Evolutionary conservation across 2,888 invertebrate genomes (phyloP), one percentile per base, ranked within the genome.

Genomic region (Zootermopsis nevadensis): DNA sequence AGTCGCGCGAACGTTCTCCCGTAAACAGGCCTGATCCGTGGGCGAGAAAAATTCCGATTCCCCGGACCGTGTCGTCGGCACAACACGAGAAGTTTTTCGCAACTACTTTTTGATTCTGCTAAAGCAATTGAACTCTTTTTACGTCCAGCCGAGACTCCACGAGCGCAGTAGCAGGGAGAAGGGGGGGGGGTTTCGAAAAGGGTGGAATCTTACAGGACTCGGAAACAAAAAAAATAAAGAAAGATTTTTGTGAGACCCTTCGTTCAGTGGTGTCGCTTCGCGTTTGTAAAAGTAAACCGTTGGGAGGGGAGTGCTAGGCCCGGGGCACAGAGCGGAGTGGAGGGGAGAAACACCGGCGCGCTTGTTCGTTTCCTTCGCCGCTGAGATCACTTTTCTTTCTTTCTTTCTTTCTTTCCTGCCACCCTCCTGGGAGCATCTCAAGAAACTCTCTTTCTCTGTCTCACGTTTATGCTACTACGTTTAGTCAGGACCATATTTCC

Each of bases 271-370:
- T 83, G 83, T 83, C 81, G 83, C 67, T 80, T 81, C 76, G 30
- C 83, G 83, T 83, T 83, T 83, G 83, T 83, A 83, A 83, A 81
- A 81, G 83, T 83, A 67, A 81, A 83, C 27, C 81, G 77, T 31
- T 55, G 83, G 69, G 48, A 33, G 82, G 77, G 74, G 82, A 30
- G 82, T 2, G 35, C n/a, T 7, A 7, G 30, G n/a, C 77, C 77
- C 77, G 48, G 27, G 24, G 30, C 38, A 38, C 15, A 27, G 80
- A 60, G 84, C 38, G 83, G 83, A 77, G 82, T 84, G 81, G 83
- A 38, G 84, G 79, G 81, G 33, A 80, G 82, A 84, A 84, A 69
- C 42, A 87, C 87, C 86, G 86, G 87, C 86, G 87, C 86, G 87
- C 86, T 87, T 84, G 84, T 82, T 60, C 76, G 53, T 80, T 83